A percentile compares a stretch with the other conserved stretches of the same genome.
phyloP scores from a whole-genome alignment of 2,797 vertebrate genomes.

The Mormyrus proboscirostris region DNA sequence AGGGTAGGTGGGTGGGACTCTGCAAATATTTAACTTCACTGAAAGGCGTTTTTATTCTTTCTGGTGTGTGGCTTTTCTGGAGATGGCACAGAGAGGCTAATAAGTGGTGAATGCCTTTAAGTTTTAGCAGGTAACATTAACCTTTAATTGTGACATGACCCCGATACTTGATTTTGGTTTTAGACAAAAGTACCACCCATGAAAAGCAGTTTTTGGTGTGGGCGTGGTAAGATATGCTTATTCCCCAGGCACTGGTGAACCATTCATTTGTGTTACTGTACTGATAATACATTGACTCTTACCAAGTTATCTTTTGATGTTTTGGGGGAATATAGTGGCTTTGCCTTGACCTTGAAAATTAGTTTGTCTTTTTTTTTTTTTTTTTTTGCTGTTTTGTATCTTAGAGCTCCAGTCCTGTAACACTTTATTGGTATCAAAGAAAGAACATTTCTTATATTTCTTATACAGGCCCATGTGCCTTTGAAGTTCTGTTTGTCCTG shows the following conservation, averaged over 20 bases:
- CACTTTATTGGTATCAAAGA: background rate
- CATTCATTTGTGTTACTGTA: background rate
- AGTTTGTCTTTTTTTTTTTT: background rate
- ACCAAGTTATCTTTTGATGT: background rate
- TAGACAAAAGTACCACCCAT: background rate
- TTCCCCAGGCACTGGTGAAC: background rate
- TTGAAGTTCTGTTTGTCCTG: background rate
- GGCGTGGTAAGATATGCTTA: background rate
- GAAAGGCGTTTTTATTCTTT: background rate
- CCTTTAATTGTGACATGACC: background rate
- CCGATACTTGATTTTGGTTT: background rate
- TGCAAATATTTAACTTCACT: constrained; percentile 26
- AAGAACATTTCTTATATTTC: background rate
- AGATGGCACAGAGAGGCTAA: background rate
- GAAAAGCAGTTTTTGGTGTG: background rate
- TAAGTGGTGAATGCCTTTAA: background rate
- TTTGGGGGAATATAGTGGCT: background rate
- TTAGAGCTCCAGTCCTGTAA: background rate
- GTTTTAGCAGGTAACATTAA: background rate
- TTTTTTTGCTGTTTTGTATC: background rate
- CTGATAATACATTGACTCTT: background rate
- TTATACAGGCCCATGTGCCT: background rate
- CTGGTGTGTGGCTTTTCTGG: background rate
- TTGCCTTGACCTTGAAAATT: background rate
- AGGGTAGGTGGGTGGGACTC: constrained; percentile 3